A percentile compares a stretch with the other conserved stretches of the same genome.
Conservation (phyloP, 2,888 invertebrate species). For the Arrhopalites spinosus region DNA sequence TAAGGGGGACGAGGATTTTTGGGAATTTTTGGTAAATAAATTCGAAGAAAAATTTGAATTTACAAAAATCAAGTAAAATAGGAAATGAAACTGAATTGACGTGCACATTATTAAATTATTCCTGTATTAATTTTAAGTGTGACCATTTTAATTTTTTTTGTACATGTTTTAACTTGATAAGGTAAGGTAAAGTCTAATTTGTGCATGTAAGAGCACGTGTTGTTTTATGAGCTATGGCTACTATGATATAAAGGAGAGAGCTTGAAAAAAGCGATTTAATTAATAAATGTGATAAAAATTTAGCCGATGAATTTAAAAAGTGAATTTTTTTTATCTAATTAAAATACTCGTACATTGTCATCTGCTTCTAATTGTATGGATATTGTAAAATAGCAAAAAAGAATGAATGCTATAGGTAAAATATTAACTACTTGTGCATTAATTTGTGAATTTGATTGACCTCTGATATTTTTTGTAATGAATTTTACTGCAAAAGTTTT, state of each 20-base stretch:
- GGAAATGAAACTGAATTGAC: not conserved
- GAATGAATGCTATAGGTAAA: too few species aligned
- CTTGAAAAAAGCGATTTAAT: not conserved
- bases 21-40: not conserved
- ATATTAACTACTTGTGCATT: too few species aligned
- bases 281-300: not conserved
- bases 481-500: not conserved
- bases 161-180: not conserved
- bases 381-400: too few species aligned
- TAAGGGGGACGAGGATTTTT: not conserved
- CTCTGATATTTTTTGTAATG: too few species aligned
- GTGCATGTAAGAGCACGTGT: not conserved
- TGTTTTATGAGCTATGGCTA: not conserved
- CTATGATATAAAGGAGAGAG: too few species aligned
- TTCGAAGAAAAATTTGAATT: not conserved
- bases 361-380: too few species aligned
- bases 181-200: not conserved
- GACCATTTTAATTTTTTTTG: not conserved
- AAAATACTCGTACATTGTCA: too few species aligned
- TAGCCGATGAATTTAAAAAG: too few species aligned
- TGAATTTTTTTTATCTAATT: too few species aligned
- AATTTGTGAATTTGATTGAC: too few species aligned
- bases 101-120: not conserved
- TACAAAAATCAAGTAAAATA: not conserved
- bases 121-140: not conserved